Base-by-base conservation (phyloP, 2,113 vertebrate species). In the Coturnix japonica region DNA sequence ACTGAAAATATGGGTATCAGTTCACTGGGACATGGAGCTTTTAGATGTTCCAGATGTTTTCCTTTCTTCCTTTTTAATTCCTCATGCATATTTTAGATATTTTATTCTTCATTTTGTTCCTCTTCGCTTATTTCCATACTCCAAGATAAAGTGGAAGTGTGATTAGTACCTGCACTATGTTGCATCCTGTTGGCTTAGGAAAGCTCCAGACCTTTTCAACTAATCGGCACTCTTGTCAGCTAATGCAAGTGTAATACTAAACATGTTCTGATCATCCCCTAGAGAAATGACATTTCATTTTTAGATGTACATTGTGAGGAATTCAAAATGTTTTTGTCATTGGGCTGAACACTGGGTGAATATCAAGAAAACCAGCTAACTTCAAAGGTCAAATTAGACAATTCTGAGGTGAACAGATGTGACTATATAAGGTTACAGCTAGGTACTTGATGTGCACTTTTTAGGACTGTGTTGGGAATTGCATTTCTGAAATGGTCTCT, bases 251-350 rank as follows among this genome's bases (percentile, higher is more conserved):
- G 3, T 83, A 83, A 78, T 89, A 65, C 79, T 88, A 92, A 94
- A 74, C 79, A 49, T 75, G 87, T 89, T 89, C 85, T 85, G 72
- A 93, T 92, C 91, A 93, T 87, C 39, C 84, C 63, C 64, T 72
- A 77, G 94, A 83, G 84, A 96, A 96, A 95, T 95, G 95, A 77
- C 91, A 95, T 93, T 96, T 96, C 67, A 65, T 91, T 60, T 94
- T 76, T 78, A 61, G 53, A 54, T 67, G 53, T 91, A 78, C 49
- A 60, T 4, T 44, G 23, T 74, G 89, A 91, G 44, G 82, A 94
- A 92, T 87, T 49, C 31, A 75, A 83, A 92, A 71, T 92, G 79
- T 85, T 96, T 91, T 94, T 88, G 89, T 90, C 80, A 33, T 92
- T 93, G 89, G 53, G 60, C 54, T 89, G 89, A 91, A 73, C 84